phyloP scores from a whole-genome alignment of 2,113 vertebrate species.

The Bos indicus region DNA sequence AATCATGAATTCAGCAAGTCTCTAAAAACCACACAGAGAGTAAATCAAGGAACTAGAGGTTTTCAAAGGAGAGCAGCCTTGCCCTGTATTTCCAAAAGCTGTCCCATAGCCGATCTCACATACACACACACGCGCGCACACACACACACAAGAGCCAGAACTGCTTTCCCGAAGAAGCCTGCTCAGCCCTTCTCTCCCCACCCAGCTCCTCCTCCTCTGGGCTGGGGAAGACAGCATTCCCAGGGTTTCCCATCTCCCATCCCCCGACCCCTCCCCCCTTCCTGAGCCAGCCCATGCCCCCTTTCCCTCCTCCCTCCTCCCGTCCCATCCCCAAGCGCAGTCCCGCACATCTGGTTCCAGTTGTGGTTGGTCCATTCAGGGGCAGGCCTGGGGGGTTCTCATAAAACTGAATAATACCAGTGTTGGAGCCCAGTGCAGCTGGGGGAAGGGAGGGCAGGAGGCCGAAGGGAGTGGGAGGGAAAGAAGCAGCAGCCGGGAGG shows the following conservation, averaged over 20 bases:
- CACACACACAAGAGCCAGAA: background rate
- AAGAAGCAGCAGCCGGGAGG: background rate
- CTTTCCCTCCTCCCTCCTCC: background rate
- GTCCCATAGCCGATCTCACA: background rate
- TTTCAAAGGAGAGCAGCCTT: conserved; percentile 3
- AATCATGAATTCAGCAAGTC: background rate
- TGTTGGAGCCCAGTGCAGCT: conserved; percentile 24
- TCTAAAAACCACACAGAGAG: conserved; percentile 7
- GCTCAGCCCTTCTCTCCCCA: background rate
- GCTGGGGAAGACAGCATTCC: conserved; percentile 47
- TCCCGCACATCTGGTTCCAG: conserved; percentile 77
- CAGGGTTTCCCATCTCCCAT: conserved; percentile 38
- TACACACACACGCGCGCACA: background rate
- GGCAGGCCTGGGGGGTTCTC: conserved; percentile 69
- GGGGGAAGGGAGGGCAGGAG: conserved; percentile 39
- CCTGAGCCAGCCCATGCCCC: background rate
- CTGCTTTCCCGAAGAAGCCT: background rate
- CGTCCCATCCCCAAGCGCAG: background rate
- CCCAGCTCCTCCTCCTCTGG: background rate
- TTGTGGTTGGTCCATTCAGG: conserved; percentile 74
- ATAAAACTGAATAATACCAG: conserved; percentile 72
- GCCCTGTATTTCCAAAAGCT: background rate
- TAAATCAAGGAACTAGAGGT: background rate
- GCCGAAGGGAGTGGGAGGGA: background rate
- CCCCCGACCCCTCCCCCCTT: background rate